A percentile compares a stretch with the other conserved stretches of the same genome.
These are phyloP conservation scores for Theocolax elegans DNA, from an alignment of 1,140 invertebrate genomes.

Conservation along the genomic window DNA sequence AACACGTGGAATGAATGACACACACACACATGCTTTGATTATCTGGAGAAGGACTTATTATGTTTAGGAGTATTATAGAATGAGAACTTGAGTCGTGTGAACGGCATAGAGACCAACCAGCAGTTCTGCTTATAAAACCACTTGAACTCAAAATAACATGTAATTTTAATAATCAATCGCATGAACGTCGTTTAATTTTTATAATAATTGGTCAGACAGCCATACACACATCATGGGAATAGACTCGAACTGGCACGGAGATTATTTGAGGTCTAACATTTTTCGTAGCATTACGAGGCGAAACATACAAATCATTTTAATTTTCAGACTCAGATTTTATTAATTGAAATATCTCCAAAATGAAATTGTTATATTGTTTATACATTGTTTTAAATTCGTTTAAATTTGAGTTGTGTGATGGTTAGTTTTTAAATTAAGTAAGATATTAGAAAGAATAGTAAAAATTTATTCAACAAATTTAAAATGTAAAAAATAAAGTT, in stretches of 20 bases:
- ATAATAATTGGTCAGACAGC: constrained; percentile 55
- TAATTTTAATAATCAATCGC: constrained; percentile 69
- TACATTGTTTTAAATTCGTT: no score
- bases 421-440: no score
- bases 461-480: no score
- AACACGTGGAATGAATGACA: constrained; percentile 67
- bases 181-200: constrained; percentile 69
- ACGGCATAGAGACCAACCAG: background rate
- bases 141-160: constrained; percentile 51
- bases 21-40: constrained; percentile 59
- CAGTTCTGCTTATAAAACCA: constrained; percentile 38
- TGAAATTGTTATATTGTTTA: no score
- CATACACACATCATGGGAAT: constrained; percentile 11
- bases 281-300: background rate
- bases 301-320: no score
- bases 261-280: background rate
- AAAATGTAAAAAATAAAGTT: no score
- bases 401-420: no score
- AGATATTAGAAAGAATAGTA: no score
- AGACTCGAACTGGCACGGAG: background rate
- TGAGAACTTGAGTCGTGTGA: constrained; percentile 4
- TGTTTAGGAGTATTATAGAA: constrained; percentile 47
- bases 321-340: no score
- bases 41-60: constrained; percentile 67
- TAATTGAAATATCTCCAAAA: no score